These are phyloP conservation scores for Smittia sp. DNA, from an alignment of 2,888 invertebrate genomes.

Conservation along the genomic window DNA sequence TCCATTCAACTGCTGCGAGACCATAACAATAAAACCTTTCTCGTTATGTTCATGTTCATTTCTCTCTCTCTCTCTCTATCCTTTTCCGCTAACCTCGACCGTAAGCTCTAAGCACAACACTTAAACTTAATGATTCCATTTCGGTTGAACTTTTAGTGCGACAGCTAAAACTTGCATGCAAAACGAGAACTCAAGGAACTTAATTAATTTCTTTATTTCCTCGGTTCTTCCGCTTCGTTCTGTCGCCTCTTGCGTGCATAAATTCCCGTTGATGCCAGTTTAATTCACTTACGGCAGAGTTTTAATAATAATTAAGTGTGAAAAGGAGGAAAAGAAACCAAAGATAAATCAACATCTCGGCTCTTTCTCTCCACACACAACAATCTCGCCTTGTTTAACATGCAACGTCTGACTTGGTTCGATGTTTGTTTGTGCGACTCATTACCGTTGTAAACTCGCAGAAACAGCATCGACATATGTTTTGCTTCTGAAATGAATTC, in stretches of 20 bases:
- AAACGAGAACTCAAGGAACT: neutral
- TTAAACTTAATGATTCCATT: conserved; percentile 1
- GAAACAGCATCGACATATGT: neutral
- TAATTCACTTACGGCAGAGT: conserved; percentile 1
- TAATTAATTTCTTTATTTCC: conserved; percentile 10
- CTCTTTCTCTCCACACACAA: neutral
- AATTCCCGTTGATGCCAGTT: neutral
- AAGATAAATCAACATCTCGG: conserved; percentile 8
- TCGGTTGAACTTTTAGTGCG: conserved; percentile 5
- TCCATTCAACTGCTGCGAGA: too few relatives aligned
- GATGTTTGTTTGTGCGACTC: neutral
- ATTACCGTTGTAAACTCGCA: neutral
- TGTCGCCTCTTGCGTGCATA: conserved; percentile 10
- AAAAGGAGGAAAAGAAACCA: neutral
- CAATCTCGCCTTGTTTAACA: neutral
- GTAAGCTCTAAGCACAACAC: conserved; percentile 4
- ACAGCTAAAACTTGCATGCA: neutral
- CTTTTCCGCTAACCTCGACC: neutral
- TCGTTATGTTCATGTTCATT: too few relatives aligned
- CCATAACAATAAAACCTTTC: too few relatives aligned
- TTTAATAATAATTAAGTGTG: conserved; percentile 15
- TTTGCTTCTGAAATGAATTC: neutral
- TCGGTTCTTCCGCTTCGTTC: neutral
- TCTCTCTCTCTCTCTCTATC: too few relatives aligned
- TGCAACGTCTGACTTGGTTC: neutral